phyloP scores from a whole-genome alignment of 2,888 invertebrate genomes.

The Pristionchus entomophagus region DNA sequence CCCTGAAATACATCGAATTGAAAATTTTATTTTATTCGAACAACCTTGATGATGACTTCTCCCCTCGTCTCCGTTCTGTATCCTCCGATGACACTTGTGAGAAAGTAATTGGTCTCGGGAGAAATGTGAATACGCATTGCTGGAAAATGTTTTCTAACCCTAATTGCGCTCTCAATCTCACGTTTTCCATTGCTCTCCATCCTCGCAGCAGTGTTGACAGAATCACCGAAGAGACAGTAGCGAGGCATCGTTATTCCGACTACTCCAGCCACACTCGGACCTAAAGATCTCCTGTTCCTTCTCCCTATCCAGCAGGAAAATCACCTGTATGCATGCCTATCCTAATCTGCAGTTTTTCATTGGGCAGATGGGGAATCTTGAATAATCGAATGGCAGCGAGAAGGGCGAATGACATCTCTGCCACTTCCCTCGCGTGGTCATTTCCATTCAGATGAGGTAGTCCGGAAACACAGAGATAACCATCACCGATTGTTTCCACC shows the following conservation, averaged over 20 bases:
- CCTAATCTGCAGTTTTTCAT: slow-evolving; percentile 61
- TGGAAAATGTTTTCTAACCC: too few species aligned
- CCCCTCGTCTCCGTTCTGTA: slow-evolving; percentile 68
- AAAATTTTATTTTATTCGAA: background rate
- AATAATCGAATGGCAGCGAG: slow-evolving; percentile 58
- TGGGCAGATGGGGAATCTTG: slow-evolving; percentile 60
- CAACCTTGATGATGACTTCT: slow-evolving; percentile 69
- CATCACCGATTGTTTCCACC: slow-evolving; percentile 70
- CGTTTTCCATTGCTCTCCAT: slow-evolving; percentile 72
- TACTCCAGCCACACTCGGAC: slow-evolving; percentile 63
- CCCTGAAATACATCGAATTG: slow-evolving; percentile 55
- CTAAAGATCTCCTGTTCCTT: slow-evolving; percentile 50
- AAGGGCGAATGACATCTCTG: slow-evolving; percentile 58
- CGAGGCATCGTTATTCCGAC: slow-evolving; percentile 67
- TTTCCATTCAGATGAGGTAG: slow-evolving; percentile 71
- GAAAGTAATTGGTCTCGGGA: slow-evolving; percentile 61
- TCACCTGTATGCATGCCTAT: slow-evolving; percentile 63
- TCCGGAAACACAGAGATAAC: slow-evolving; percentile 68
- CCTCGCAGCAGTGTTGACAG: slow-evolving; percentile 71
- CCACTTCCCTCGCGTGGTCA: slow-evolving; percentile 57
- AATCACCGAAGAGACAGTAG: slow-evolving; percentile 71
- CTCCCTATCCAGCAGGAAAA: too few species aligned
- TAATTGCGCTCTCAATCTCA: slow-evolving; percentile 2
- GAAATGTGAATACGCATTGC: slow-evolving; percentile 71
- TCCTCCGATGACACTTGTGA: slow-evolving; percentile 65